phyloP scores from a whole-genome alignment of 1,140 invertebrate genomes.

The Ceratosolen solmsi region DNA sequence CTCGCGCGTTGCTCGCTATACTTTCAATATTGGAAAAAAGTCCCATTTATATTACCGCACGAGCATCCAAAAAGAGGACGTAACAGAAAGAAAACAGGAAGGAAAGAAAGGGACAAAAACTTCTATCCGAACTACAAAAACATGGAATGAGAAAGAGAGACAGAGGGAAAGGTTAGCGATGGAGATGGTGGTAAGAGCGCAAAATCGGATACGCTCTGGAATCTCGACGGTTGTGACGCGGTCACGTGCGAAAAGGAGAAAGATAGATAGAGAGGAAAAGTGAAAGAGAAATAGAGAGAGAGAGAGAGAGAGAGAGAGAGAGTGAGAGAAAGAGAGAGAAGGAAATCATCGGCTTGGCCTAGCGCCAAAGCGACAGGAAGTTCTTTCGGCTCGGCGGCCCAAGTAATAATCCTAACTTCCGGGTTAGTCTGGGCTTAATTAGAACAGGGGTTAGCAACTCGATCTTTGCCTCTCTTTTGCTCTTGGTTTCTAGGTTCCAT shows the following conservation, averaged over 20 bases:
- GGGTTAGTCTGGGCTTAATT: slow-evolving; percentile 70
- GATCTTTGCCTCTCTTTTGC: slow-evolving; percentile 33
- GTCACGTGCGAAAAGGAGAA: slow-evolving; percentile 47
- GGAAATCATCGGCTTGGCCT: slow-evolving; percentile 58
- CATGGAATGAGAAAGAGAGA: background rate
- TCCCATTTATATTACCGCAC: background rate
- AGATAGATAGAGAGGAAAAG: background rate
- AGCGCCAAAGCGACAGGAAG: slow-evolving; percentile 55
- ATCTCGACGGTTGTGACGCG: slow-evolving; percentile 11
- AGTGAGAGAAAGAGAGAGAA: background rate
- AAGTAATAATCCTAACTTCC: slow-evolving; percentile 72
- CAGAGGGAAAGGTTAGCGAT: background rate
- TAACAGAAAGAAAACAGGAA: background rate
- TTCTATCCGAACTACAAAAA: background rate
- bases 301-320: background rate
- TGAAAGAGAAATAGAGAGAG: background rate
- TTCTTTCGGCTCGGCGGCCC: slow-evolving; percentile 58
- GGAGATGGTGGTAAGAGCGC: background rate
- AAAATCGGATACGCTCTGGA: slow-evolving; percentile 44
- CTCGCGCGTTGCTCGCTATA: background rate
- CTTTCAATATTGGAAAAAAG: background rate
- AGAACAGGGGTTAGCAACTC: slow-evolving; percentile 66
- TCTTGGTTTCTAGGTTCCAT: background rate
- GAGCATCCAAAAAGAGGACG: background rate
- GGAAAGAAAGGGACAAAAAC: slow-evolving; percentile 10